Base-by-base conservation (phyloP, 2,113 vertebrate species). In the Zootoca vivipara region DNA sequence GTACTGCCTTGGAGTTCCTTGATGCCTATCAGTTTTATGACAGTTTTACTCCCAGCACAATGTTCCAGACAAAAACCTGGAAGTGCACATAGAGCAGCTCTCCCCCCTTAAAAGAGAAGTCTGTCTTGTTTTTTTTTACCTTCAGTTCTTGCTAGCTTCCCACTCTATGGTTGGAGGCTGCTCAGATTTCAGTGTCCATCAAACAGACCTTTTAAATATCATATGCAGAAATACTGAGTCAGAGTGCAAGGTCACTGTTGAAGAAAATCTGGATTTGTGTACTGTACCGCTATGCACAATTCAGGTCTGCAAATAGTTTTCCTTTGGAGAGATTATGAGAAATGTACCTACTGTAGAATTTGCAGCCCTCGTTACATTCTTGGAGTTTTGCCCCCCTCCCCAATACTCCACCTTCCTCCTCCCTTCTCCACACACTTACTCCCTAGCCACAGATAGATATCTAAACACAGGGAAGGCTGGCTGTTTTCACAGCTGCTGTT, bases 401-500 rank as follows among this genome's bases (percentile, higher is more conserved):
- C 18, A 62, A 52, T 62, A 62, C 46, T 46, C 46, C 46, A 9
- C 46, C 46, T 46, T 46, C 46, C 46, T 91, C 89, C 87, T 42
- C 24, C 65, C 33, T 18, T 33, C 62, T 33, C 85, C 28, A 33
- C 85, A 78, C 30, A 38, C 30, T 70, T 95, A 90, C 87, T 96
- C 91, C 93, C 88, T 8, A 84, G 93, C 90, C 88, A 94, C 90
- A 96, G 94, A 95, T 95, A 96, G 96, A 94, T 95, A 96, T 95
- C 96, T 95, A 95, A 96, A 95, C 94, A 94, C 0, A 20, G 94
- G 90, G 91, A 92, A 95, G 64, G 92, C 93, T 93, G 93, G 92
- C 87, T 97, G 94, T 96, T 97, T 97, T 94, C 92, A 97, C 96
- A 97, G 96, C 96, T 97, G 96, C 89, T 92, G 0, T 81, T 84